Evolutionary conservation across 1,140 invertebrate genomes (phyloP).

Genomic region (Akabosia matsudoensis): DNA sequence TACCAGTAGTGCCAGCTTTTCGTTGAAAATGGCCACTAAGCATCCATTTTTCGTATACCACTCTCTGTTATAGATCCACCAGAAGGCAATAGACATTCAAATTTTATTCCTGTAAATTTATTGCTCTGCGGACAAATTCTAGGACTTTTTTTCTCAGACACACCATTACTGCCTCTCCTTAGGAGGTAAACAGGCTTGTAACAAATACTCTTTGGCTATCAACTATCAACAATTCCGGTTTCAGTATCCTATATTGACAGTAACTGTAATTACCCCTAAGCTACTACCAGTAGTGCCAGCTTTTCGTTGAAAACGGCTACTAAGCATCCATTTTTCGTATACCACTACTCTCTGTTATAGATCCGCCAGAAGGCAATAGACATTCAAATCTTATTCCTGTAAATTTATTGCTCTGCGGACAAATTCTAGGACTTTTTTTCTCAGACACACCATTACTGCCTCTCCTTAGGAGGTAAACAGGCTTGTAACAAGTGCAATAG

Average conservation of each 20-base stretch:
- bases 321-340: neutral
- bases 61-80: neutral
- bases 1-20: too few relatives aligned
- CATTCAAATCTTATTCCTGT: neutral
- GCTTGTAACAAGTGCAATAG: neutral
- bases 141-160: too few relatives aligned
- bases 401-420: neutral
- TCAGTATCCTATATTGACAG: too few relatives aligned
- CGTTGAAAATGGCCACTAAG: too few relatives aligned
- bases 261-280: too few relatives aligned
- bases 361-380: neutral
- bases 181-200: neutral
- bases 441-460: neutral
- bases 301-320: too few relatives aligned
- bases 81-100: neutral
- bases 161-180: neutral
- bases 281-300: too few relatives aligned
- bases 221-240: too few relatives aligned
- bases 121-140: conserved; percentile 5
- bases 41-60: neutral
- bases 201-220: too few relatives aligned
- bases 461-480: too few relatives aligned
- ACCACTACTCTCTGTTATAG: neutral
- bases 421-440: conserved; percentile 20
- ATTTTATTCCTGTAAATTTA: neutral